A percentile compares a stretch with the other conserved stretches of the same genome.
Conservation (phyloP, 2,888 invertebrate species). For the Darwinula stevensoni region DNA sequence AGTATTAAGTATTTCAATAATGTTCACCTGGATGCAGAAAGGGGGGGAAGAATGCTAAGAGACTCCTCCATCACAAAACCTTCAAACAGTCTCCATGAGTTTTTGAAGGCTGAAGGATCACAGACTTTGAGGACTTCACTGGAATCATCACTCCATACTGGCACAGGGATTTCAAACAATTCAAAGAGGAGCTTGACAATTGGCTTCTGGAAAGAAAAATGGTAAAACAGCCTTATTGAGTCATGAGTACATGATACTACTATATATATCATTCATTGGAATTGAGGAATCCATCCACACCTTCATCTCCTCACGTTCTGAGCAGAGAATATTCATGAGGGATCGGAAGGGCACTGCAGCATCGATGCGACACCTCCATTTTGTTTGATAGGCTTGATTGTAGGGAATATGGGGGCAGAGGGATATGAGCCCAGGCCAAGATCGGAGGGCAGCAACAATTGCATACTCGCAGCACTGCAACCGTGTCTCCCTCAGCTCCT, state of each 20-base stretch:
- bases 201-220: constrained; percentile 36
- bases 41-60: constrained; percentile 47
- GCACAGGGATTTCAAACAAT: constrained; percentile 53
- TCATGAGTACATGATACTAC: not conserved
- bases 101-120: constrained; percentile 41
- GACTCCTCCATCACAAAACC: constrained; percentile 90
- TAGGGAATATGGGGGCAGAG: no score
- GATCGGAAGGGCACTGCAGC: no score
- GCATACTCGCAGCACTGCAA: no score
- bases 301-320: no score
- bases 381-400: no score
- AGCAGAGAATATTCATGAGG: no score
- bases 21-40: constrained; percentile 34
- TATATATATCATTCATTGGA: no score
- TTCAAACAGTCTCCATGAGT: constrained; percentile 62
- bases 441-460: no score
- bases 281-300: no score
- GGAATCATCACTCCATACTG: constrained; percentile 67
- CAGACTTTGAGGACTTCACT: constrained; percentile 58
- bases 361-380: no score
- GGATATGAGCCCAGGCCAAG: constrained; percentile 13
- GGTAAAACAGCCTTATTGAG: constrained; percentile 5
- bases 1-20: no score
- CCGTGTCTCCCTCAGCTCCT: no score
- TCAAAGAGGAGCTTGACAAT: constrained; percentile 74